Evolutionary conservation across 2,113 vertebrate genomes (phyloP), one percentile per base, ranked within the genome.

Genomic region (Siniperca chuatsi): DNA sequence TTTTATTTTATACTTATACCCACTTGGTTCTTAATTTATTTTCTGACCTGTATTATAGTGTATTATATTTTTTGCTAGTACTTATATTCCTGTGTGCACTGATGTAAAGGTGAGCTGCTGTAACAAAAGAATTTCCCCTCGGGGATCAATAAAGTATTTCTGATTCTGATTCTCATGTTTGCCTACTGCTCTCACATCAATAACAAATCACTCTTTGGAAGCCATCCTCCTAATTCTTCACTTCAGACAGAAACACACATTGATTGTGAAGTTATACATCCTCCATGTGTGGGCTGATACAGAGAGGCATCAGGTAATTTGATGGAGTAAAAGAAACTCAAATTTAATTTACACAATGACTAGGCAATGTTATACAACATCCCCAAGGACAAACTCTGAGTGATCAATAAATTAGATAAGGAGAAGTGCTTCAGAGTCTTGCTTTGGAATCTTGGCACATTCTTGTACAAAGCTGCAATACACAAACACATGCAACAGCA

Each of bases 371-470:
- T 78, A 85, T 66, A 80, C 67, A 79, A 67, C 69, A 23, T 85
- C 85, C 72, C 83, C 91, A 94, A 92, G 93, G 95, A 93, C 93
- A 93, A 92, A 89, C 50, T 66, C 68, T 77, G 81, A 91, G 78
- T 83, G 87, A 90, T 87, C 85, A 52, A 48, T 86, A 90, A 88
- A 92, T 90, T 52, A 90, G 75, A 92, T 89, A 77, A 90, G 78
- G 29, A 81, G 78, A 62, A 78, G 79, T 33, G 62, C 70, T 66
- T 82, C 37, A 85, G 50, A 70, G 37, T 74, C 33, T 46, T 50
- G 48, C 78, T 77, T 75, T 77, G 60, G 50, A 61, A 35, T 73
- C 60, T 42, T 67, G 23, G 54, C 81, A 78, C 58, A 83, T 84
- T 79, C 70, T 70, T 81, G 48, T 10, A 60, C 42, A 69, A 67